phyloP scores from a whole-genome alignment of 2,888 invertebrate species.

The Archaeoteleia sp. region DNA sequence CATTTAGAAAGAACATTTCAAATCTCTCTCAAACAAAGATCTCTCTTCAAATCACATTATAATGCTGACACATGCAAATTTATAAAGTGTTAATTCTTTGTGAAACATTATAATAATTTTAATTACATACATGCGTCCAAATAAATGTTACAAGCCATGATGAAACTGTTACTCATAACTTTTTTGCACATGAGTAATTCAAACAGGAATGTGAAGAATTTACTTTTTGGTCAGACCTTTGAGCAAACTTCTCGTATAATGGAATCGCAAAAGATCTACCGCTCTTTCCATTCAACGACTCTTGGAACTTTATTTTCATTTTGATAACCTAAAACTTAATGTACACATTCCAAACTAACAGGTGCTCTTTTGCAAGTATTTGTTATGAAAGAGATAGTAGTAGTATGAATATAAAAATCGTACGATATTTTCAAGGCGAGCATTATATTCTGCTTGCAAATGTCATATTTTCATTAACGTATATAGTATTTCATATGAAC shows the following conservation, averaged over 20 bases:
- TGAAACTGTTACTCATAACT: no score
- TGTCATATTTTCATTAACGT: slow-evolving; percentile 17
- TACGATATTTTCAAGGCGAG: slow-evolving; percentile 23
- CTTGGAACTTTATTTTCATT: slow-evolving; percentile 31
- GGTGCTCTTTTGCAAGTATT: slow-evolving; percentile 13
- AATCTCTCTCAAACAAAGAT: no score
- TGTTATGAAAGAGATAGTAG: slow-evolving; percentile 16
- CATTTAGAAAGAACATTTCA: no score
- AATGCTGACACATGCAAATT: no score
- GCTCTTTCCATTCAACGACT: slow-evolving; percentile 14
- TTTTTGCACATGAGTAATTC: slow-evolving; percentile 12
- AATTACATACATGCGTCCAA: no score
- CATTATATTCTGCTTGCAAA: slow-evolving; percentile 19
- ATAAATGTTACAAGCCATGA: no score
- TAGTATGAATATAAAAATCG: slow-evolving; percentile 24
- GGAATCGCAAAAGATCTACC: slow-evolving; percentile 21
- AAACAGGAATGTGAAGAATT: no score
- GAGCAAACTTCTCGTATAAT: slow-evolving; percentile 26
- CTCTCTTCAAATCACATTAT: no score
- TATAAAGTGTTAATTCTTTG: no score
- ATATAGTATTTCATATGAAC: slow-evolving; percentile 18
- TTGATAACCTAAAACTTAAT: slow-evolving; percentile 12
- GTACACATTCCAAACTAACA: slow-evolving; percentile 25
- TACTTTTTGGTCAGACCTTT: no score
- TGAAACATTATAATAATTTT: no score